Conservation (phyloP, 2,888 invertebrate species). For the Emmelina monodactyla region DNA sequence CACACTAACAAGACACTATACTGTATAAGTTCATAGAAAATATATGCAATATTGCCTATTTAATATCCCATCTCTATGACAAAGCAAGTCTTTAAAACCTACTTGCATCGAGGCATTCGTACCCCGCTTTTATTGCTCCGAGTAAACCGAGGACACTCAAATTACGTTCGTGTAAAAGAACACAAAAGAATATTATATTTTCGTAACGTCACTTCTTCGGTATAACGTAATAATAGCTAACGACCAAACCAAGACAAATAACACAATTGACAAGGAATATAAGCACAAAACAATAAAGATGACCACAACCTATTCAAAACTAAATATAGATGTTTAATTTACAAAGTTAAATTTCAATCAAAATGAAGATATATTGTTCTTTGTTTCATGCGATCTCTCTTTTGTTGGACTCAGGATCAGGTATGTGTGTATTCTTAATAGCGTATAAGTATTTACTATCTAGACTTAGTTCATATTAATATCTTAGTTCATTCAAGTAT, state of each 20-base stretch:
- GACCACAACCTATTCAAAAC: too few relatives aligned
- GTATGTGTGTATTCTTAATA: slow-evolving; percentile 33
- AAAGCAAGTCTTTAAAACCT: slow-evolving; percentile 1
- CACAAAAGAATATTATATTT: not conserved
- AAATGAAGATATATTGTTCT: slow-evolving; percentile 9
- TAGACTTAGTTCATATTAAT: too few relatives aligned
- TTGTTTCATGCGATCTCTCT: slow-evolving; percentile 40
- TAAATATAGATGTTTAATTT: too few relatives aligned
- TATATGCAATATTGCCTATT: slow-evolving; percentile 17
- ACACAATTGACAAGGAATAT: too few relatives aligned
- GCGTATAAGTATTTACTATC: too few relatives aligned
- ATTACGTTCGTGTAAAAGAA: not conserved
- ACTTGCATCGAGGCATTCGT: not conserved
- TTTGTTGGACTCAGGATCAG: slow-evolving; percentile 37
- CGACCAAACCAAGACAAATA: too few relatives aligned
- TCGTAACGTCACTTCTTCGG: not conserved
- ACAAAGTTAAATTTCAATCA: too few relatives aligned
- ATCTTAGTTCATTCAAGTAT: too few relatives aligned
- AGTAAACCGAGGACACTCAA: too few relatives aligned
- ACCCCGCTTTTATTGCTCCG: too few relatives aligned
- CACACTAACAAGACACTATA: slow-evolving; percentile 39
- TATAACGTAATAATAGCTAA: too few relatives aligned
- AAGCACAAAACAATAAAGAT: too few relatives aligned
- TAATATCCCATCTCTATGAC: slow-evolving; percentile 22
- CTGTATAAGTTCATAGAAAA: slow-evolving; percentile 26